Evolutionary conservation across 2,113 vertebrate species (phyloP), one percentile per base, ranked within the genome.

Genomic region (Dicerorhinus sumatrensis): DNA sequence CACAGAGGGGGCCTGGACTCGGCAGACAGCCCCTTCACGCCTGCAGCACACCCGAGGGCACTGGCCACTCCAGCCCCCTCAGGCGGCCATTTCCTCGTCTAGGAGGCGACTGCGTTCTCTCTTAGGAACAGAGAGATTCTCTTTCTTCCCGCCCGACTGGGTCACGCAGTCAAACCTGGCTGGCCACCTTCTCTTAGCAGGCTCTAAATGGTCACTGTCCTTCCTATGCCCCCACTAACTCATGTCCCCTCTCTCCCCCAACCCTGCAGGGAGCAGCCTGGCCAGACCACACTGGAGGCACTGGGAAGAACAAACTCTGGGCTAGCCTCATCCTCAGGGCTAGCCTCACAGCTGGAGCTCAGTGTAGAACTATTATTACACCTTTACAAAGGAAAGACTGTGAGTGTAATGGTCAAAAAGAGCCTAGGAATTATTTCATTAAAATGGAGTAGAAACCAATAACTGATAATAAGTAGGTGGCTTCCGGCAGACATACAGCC

Each of bases 321-420:
- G 69, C 14, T 33, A 62, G 62, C 70, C 73, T 75, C 7, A 20
- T 2, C 27, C 39, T 17, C 4, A 0, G 25, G 42, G 69, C 14
- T 33, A 62, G 63, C 70, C 73, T 75, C 7, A 20, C 1, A 8
- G 23, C 8, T 13, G n/a, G 36, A 81, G 60, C 31, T 83, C 36
- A 5, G 0, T 0, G 33, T 0, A 20, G 39, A 84, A 31, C 21
- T 25, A 4, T 25, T 29, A 12, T 25, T 29, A 12, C 13, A 23
- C 10, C 83, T 73, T 39, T 9, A 3, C 3, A 48, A 42, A 56
- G 89, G 46, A 67, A 48, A 17, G 18, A 17, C 25, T 2, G 14
- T 10, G 5, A n/a, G 42, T 16, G 6, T 16, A 54, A 5, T 0
- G 29, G 54, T 39, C 18, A 48, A 48, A 31, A 11, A 69, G 29